Base-by-base conservation (phyloP, 2,888 invertebrate species). In the Axea sp. region DNA sequence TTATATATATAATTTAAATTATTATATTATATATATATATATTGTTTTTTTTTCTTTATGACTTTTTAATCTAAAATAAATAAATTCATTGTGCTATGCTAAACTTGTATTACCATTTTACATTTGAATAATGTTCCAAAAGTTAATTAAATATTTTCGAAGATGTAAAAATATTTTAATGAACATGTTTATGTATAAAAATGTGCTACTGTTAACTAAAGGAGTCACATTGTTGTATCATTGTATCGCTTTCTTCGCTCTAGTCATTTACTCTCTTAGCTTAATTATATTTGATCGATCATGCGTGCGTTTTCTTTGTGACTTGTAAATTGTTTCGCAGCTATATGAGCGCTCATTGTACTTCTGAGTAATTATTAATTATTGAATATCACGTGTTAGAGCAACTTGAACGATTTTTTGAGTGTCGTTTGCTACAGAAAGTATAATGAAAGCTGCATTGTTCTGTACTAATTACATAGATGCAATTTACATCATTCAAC, bases 251-350 rank as follows among this genome's bases (percentile, higher is more conserved):
- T 62, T 64, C 55, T 55, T 71, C 64, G 41, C 17, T 71, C 62
- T 33, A 33, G 57, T 55, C 33, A 28, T 71, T 71, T 37, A 22
- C 9, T 41, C 33, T 41, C 57, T 71, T 49, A 8, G 11, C 19
- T 60, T 12, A 41, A 64, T 49, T 14, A 49, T 28, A 37, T 59
- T 47, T 33, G 47, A 67, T 60, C 65, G 47, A 73, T 73, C 60
- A 65, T 53, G 55, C 55, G 53, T 65, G 51, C 73, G 53, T 59
- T 73, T 39, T 55, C 53, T 73, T 73, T 60, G 51, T 67, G 65
- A 73, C 65, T 73, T 39, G 53, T 53, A 53, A 65, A 73, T 59
- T 35, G 47, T 39, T 73, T 43, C 7, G 60, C 37, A 2, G 47
- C 47, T 15, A 28, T 37, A 39, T 45, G 53, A 59, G 28, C 35